These are phyloP conservation scores for Druceiella hillmani DNA, from an alignment of 2,888 invertebrate genomes.

Conservation along the genomic window DNA sequence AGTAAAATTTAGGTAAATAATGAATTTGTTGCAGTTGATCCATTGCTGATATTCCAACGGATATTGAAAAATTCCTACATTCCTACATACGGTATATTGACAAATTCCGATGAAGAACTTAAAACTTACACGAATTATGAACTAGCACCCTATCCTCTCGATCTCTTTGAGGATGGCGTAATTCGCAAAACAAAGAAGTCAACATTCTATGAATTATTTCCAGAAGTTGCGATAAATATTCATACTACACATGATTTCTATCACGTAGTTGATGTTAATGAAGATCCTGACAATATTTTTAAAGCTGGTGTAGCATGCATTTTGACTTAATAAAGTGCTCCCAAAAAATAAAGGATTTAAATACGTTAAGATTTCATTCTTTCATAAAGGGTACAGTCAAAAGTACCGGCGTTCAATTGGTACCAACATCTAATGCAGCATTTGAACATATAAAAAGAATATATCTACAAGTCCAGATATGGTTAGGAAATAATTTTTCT, in stretches of 20 bases:
- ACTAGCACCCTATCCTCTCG: constrained; percentile 15
- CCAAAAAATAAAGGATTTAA: constrained; percentile 4
- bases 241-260: constrained; percentile 11
- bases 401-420: constrained; percentile 1
- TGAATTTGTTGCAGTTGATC: constrained; percentile 14
- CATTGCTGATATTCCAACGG: constrained; percentile 17
- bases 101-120: constrained; percentile 11
- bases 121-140: constrained; percentile 13
- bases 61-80: too few relatives aligned
- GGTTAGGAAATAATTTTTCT: too few relatives aligned
- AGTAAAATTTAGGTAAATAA: constrained; percentile 12
- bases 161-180: too few relatives aligned
- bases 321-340: constrained; percentile 2
- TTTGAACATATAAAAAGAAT: too few relatives aligned
- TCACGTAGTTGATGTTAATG: constrained; percentile 14
- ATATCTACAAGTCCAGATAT: too few relatives aligned
- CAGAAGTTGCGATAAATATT: too few relatives aligned
- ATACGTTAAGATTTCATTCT: constrained; percentile 5
- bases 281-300: constrained; percentile 8
- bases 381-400: constrained; percentile 4
- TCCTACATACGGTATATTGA: too few relatives aligned
- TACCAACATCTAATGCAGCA: too few relatives aligned
- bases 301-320: constrained; percentile 10
- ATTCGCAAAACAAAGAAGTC: constrained; percentile 14
- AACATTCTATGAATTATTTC: constrained; percentile 17